A percentile compares a stretch with the other conserved stretches of the same genome.
Evolutionary conservation across 2,113 vertebrate species (phyloP).

Genomic region (Hirundichthys speculiger): DNA sequence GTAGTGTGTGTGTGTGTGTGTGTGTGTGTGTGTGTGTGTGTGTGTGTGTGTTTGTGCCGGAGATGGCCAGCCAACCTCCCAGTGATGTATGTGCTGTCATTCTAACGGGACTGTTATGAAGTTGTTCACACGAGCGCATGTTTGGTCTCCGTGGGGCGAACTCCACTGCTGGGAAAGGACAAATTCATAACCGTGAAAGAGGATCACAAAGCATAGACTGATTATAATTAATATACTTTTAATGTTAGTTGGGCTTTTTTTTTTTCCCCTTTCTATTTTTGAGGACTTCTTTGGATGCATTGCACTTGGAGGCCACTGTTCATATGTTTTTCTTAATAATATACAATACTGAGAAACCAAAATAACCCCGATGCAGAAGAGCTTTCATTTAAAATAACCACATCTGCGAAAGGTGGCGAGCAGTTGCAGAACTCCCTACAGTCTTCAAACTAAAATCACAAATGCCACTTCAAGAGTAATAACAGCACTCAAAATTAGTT

Average conservation of each 20-base stretch:
- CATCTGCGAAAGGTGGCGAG: background rate
- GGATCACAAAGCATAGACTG: background rate
- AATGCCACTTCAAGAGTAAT: background rate
- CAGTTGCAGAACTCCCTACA: background rate
- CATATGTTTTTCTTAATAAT: background rate
- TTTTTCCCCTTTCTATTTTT: too few species aligned
- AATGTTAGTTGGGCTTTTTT: background rate
- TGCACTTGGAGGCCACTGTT: background rate
- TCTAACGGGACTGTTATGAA: constrained; percentile 68
- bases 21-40: constrained; percentile 16
- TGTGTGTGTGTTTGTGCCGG: constrained; percentile 21
- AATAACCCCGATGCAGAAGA: background rate
- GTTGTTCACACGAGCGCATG: constrained; percentile 64
- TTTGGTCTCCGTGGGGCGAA: constrained; percentile 52
- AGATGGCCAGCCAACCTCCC: constrained; percentile 18
- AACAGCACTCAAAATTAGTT: background rate
- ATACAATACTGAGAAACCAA: background rate
- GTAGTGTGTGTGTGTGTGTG: constrained; percentile 22
- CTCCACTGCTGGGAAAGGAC: constrained; percentile 3
- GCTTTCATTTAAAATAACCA: background rate
- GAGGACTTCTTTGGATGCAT: background rate
- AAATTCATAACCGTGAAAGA: constrained; percentile 9
- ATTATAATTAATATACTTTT: background rate
- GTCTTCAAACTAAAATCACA: too few species aligned
- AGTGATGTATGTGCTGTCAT: constrained; percentile 78